Evolutionary conservation across 1,140 invertebrate genomes (phyloP).

Genomic region (Macrostomum lignano): DNA sequence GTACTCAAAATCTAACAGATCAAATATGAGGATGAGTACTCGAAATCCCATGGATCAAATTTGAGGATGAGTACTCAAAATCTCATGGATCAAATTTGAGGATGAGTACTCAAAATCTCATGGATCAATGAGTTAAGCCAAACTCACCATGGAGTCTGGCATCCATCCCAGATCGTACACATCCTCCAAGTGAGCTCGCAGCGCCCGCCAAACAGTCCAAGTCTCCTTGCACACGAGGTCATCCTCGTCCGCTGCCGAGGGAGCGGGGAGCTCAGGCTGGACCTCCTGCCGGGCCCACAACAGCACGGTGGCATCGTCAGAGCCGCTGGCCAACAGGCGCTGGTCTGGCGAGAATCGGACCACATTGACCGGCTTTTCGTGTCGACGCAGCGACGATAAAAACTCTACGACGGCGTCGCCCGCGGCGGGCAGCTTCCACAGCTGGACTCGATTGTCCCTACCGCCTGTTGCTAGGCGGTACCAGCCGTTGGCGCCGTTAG

Average conservation of each 20-base stretch:
- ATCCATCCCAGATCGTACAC: constrained; percentile 75
- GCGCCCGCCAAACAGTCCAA: constrained; percentile 35
- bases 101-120: too few relatives aligned
- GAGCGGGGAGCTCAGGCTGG: constrained; percentile 10
- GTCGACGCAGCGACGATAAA: constrained; percentile 50
- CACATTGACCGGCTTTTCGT: constrained; percentile 64
- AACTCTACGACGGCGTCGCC: constrained; percentile 43
- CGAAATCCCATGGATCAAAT: too few relatives aligned
- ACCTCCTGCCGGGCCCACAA: constrained; percentile 49
- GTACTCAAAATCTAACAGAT: too few relatives aligned
- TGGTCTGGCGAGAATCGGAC: constrained; percentile 44
- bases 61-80: too few relatives aligned
- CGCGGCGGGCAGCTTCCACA: constrained; percentile 35
- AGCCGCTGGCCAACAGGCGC: constrained; percentile 44
- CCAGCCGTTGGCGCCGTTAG: neutral
- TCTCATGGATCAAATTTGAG: too few relatives aligned
- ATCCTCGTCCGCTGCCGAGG: constrained; percentile 29
- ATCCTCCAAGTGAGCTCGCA: constrained; percentile 61
- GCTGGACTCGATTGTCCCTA: constrained; percentile 58
- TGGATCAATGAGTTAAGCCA: too few relatives aligned
- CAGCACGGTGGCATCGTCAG: constrained; percentile 48
- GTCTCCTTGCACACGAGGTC: constrained; percentile 45
- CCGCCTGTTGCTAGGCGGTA: constrained; percentile 54
- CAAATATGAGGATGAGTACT: too few relatives aligned
- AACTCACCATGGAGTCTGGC: constrained; percentile 42